phyloP scores from a whole-genome alignment of 1,140 invertebrate genomes.

The Aphaenogaster rudis region DNA sequence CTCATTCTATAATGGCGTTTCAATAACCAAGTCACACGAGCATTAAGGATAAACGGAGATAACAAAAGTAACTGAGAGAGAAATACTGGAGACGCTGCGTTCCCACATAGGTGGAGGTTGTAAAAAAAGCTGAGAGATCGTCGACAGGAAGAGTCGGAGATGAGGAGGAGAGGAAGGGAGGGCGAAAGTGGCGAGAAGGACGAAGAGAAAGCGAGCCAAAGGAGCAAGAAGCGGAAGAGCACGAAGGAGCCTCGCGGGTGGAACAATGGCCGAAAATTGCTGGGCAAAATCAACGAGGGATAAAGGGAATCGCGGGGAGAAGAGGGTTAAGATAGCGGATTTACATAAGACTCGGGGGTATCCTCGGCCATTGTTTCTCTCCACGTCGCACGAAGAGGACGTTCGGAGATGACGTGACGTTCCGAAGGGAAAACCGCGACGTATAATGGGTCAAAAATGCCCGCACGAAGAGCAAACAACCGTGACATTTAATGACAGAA shows the following conservation, averaged over 20 bases:
- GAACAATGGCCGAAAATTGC: slow-evolving; percentile 76
- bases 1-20: not conserved
- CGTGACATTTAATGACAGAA: slow-evolving; percentile 31
- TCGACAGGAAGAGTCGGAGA: not conserved
- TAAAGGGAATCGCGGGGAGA: slow-evolving; percentile 21
- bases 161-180: slow-evolving; percentile 19
- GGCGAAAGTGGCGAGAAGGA: not conserved
- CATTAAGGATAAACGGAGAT: not conserved
- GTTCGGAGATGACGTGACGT: not conserved
- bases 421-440: not conserved
- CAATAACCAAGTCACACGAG: not conserved
- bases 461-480: slow-evolving; percentile 1
- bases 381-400: slow-evolving; percentile 9
- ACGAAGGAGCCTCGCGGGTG: slow-evolving; percentile 39
- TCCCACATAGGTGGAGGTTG: not conserved
- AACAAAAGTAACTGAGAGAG: not conserved
- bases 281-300: slow-evolving; percentile 47
- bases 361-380: slow-evolving; percentile 61
- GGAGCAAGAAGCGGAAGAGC: slow-evolving; percentile 53
- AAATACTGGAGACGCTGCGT: not conserved
- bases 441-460: slow-evolving; percentile 32
- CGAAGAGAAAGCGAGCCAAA: not conserved
- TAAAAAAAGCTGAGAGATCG: not conserved
- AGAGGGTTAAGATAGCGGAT: slow-evolving; percentile 59
- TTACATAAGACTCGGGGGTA: slow-evolving; percentile 61